Percentiles rank a stretch among this genome's conserved stretches.
These are phyloP conservation scores for Nymphalis polychloros DNA, from an alignment of 2,888 invertebrate species.

Conservation along the genomic window DNA sequence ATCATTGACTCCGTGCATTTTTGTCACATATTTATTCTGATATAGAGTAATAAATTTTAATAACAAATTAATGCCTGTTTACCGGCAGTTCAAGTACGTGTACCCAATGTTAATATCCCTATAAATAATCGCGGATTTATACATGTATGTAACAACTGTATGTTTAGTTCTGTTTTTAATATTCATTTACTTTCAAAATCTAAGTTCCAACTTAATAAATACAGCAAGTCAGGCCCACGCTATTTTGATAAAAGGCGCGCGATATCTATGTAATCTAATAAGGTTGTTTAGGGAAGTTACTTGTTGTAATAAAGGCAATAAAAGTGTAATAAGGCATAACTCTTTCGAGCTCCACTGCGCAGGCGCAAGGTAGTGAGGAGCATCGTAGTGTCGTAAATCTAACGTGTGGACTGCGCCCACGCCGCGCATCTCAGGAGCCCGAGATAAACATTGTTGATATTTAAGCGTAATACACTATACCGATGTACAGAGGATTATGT, in stretches of 20 bases:
- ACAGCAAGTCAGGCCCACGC: conserved; percentile 33
- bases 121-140: too few species aligned
- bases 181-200: not conserved
- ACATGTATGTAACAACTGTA: not conserved
- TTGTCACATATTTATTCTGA: too few species aligned
- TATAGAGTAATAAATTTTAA: too few species aligned
- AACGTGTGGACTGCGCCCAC: conserved; percentile 67
- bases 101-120: too few species aligned
- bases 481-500: not conserved
- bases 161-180: not conserved
- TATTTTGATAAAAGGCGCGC: conserved; percentile 33
- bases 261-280: conserved; percentile 39
- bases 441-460: conserved; percentile 62
- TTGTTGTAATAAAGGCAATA: conserved; percentile 46
- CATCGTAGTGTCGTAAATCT: conserved; percentile 50
- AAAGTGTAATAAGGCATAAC: conserved; percentile 54
- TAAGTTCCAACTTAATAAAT: conserved; percentile 29
- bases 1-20: too few species aligned
- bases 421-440: conserved; percentile 72
- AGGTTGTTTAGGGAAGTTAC: conserved; percentile 38
- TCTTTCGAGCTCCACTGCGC: conserved; percentile 41
- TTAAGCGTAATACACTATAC: conserved; percentile 23
- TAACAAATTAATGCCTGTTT: too few species aligned
- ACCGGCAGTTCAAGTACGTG: too few species aligned
- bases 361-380: conserved; percentile 53